Evolutionary conservation across 2,888 invertebrate species (phyloP), one percentile per base, ranked within the genome.

Genomic region (Saturnia pavonia): DNA sequence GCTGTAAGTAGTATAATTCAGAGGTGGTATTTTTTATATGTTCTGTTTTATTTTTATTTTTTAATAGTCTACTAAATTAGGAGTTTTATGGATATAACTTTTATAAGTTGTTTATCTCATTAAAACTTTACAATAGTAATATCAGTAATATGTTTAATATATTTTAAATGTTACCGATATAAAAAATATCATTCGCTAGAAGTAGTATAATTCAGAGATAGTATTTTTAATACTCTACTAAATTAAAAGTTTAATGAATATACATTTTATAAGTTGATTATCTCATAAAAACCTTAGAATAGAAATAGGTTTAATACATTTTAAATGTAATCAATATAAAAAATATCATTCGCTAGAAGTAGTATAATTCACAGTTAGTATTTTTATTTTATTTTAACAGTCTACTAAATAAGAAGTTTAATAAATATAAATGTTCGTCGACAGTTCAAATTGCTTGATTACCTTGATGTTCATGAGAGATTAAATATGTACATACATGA

Each of bases 401-500:
- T 22, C n/a, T 51, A 14, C 12, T 27, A 60, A 60, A 60, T 22
- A 22, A 34, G 34, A 34, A 34, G 34, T 4, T 34, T 4, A 2
- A 6, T 34, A 34, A 34, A 34, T 34, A 34, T 34, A 34, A 34
- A 34, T 1, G 12, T 60, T 11, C 16, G 11, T n/a, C 1, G 40
- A 65, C 9, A 19, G 8, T 65, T 19, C 27, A 40, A 16, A n/a
- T 9, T n/a, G 8, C 16, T 63, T 16, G n/a, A 40, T 40, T 40
- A 3, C 14, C 19, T 40, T 51, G 48, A 65, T 63, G 68, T 68
- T 65, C 71, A 71, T 68, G 71, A 71, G 51, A 68, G 68, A 69
- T 68, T 48, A 81, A 82, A 77, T 85, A 90, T 89, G 78, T 81
- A 86, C 89, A 89, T 88, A 87, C 89, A 89, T 88, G 87, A 88